A percentile compares a stretch with the other conserved stretches of the same genome.
Conservation (phyloP, 64 coral and sea anemone species). For the Hydrozoanthus tunicans region DNA sequence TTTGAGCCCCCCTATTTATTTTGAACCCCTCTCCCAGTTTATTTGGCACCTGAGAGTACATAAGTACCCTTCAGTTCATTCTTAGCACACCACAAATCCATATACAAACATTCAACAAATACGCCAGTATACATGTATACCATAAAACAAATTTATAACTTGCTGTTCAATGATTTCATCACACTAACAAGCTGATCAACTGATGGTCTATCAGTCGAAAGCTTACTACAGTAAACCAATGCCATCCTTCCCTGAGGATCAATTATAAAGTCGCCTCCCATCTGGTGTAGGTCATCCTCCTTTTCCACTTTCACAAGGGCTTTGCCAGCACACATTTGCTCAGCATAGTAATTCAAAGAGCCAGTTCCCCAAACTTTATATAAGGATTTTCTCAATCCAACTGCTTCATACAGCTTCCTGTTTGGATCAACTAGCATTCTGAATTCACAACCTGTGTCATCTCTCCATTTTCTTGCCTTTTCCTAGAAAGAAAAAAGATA, state of each 20-base stretch:
- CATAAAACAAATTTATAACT: not conserved
- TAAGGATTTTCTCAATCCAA: slow-evolving; percentile 87
- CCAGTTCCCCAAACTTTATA: slow-evolving; percentile 73
- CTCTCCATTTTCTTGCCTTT: slow-evolving; percentile 81
- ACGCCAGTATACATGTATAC: too few relatives aligned
- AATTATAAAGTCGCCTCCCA: slow-evolving; percentile 92
- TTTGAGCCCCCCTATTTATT: too few relatives aligned
- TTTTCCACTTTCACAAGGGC: slow-evolving; percentile 63
- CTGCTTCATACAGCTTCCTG: slow-evolving; percentile 60
- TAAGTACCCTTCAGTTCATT: too few relatives aligned
- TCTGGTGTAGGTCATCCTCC: slow-evolving; percentile 87
- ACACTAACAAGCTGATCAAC: slow-evolving; percentile 66
- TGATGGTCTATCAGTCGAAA: slow-evolving; percentile 77
- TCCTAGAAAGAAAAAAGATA: slow-evolving; percentile 51
- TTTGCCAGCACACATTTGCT: slow-evolving; percentile 76
- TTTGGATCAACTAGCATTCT: slow-evolving; percentile 74
- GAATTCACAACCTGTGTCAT: slow-evolving; percentile 81
- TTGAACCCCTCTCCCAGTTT: too few relatives aligned
- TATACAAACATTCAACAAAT: too few relatives aligned
- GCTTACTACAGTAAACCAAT: slow-evolving; percentile 78
- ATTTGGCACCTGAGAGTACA: too few relatives aligned
- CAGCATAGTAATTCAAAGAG: slow-evolving; percentile 84
- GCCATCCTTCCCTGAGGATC: slow-evolving; percentile 73
- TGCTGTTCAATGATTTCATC: slow-evolving; percentile 52
- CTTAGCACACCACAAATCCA: too few relatives aligned